These are phyloP conservation scores for Andrena bicolor DNA, from an alignment of 2,888 invertebrate genomes.

Conservation along the genomic window DNA sequence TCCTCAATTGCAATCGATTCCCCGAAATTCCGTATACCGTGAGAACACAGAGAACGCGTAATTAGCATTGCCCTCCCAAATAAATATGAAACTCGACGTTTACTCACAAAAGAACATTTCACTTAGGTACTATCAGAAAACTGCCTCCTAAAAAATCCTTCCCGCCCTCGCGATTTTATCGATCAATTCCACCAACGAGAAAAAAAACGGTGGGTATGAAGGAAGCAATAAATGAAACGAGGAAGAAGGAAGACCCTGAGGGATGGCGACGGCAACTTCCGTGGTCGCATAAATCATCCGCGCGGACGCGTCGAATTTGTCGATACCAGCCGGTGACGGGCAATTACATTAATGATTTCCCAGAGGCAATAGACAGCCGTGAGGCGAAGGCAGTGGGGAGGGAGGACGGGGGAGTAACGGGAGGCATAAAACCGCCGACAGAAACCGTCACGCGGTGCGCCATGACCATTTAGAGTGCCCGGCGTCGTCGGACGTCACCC, in stretches of 20 bases:
- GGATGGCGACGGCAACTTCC: neutral
- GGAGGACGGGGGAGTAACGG: neutral
- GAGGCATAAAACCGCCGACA: constrained; percentile 51
- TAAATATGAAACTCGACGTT: constrained; percentile 8
- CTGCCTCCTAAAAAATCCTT: neutral
- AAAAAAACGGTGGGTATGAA: neutral
- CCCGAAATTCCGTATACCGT: constrained; percentile 30
- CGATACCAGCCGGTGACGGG: constrained; percentile 51
- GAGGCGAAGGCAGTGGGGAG: neutral
- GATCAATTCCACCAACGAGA: neutral
- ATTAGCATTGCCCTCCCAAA: constrained; percentile 20
- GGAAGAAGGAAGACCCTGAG: neutral
- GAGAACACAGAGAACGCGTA: constrained; percentile 42
- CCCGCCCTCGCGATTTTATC: too few species aligned
- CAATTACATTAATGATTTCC: constrained; percentile 69
- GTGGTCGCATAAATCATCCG: constrained; percentile 61
- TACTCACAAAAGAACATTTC: neutral
- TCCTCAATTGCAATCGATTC: constrained; percentile 33
- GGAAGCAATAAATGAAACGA: neutral
- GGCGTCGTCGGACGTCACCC: constrained; percentile 68
- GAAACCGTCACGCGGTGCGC: constrained; percentile 51
- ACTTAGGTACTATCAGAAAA: too few species aligned
- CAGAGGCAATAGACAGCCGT: constrained; percentile 44
- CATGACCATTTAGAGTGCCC: constrained; percentile 64
- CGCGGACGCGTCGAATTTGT: constrained; percentile 61